Percentiles rank a stretch among this genome's conserved stretches.
phyloP scores from a whole-genome alignment of 2,113 vertebrate species.

The Tupaia tana region DNA sequence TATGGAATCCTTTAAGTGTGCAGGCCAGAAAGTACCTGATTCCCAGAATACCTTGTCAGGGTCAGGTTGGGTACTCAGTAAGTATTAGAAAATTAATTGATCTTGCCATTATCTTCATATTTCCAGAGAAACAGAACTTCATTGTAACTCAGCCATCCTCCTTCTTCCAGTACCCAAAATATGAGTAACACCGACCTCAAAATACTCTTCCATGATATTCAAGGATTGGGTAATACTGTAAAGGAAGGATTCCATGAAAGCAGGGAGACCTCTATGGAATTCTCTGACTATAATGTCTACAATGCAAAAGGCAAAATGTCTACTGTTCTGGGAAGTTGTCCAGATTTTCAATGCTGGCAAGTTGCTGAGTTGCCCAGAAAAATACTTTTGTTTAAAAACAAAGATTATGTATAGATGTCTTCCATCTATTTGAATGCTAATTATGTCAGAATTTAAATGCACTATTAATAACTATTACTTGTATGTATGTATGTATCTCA shows the following conservation, averaged over 20 bases:
- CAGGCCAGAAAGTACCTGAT: neutral
- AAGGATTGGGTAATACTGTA: neutral
- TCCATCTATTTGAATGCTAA: neutral
- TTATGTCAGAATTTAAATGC: conserved; percentile 42
- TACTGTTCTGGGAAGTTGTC: conserved; percentile 54
- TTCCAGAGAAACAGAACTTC: conserved; percentile 12
- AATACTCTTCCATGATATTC: neutral
- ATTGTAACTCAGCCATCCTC: conserved; percentile 4
- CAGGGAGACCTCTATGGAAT: neutral
- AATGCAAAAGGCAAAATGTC: conserved; percentile 35
- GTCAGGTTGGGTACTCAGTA: neutral
- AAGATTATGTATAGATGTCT: conserved; percentile 12
- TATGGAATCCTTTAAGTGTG: neutral
- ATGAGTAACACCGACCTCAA: neutral
- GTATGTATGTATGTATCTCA: conserved; percentile 32
- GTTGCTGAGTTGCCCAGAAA: conserved; percentile 42
- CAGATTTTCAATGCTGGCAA: conserved; percentile 49
- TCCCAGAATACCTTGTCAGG: neutral
- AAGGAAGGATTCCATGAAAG: neutral
- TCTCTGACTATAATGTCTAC: conserved; percentile 12
- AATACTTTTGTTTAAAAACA: conserved; percentile 55
- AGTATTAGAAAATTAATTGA: neutral
- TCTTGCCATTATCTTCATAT: neutral
- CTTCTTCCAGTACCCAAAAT: conserved; percentile 1
- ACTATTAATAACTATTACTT: conserved; percentile 59